A percentile compares a stretch with the other conserved stretches of the same genome.
Conservation (phyloP, 2,888 invertebrate genomes). For the Timema podura region DNA sequence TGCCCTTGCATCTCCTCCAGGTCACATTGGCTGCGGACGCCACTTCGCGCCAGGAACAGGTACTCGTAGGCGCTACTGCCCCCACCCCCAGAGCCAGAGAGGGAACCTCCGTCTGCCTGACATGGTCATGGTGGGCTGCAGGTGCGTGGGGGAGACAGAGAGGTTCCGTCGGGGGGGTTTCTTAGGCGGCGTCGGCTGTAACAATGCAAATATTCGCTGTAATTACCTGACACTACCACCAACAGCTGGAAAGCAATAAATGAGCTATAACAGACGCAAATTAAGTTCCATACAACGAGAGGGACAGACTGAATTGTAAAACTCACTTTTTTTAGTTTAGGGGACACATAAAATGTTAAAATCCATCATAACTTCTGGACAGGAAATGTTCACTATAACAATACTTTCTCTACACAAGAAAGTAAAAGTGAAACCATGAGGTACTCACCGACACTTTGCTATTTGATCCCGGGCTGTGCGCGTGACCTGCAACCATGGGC, state of each 20-base stretch:
- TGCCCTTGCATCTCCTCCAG: constrained; percentile 54
- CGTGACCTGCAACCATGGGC: constrained; percentile 46
- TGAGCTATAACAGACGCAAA: background rate
- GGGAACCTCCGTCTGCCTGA: constrained; percentile 49
- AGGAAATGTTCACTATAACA: background rate
- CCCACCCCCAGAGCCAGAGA: constrained; percentile 41
- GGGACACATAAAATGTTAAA: background rate
- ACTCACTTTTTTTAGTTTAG: background rate
- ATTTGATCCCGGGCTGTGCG: constrained; percentile 54
- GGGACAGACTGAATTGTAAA: background rate
- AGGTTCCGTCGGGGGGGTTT: constrained; percentile 84
- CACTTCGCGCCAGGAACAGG: constrained; percentile 59
- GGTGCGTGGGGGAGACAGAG: constrained; percentile 80
- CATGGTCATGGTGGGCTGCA: constrained; percentile 54
- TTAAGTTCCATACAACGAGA: background rate
- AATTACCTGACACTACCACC: background rate
- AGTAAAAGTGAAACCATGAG: too few species aligned
- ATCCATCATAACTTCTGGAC: background rate
- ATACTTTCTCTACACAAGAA: too few species aligned
- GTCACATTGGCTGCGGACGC: constrained; percentile 66
- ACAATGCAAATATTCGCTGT: constrained; percentile 23
- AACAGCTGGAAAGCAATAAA: constrained; percentile 1
- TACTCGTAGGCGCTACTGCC: constrained; percentile 60
- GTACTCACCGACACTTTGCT: constrained; percentile 59
- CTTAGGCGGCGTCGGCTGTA: constrained; percentile 79